Conservation (phyloP, 2,888 invertebrate species). For the Teinopalpus imperialis region DNA sequence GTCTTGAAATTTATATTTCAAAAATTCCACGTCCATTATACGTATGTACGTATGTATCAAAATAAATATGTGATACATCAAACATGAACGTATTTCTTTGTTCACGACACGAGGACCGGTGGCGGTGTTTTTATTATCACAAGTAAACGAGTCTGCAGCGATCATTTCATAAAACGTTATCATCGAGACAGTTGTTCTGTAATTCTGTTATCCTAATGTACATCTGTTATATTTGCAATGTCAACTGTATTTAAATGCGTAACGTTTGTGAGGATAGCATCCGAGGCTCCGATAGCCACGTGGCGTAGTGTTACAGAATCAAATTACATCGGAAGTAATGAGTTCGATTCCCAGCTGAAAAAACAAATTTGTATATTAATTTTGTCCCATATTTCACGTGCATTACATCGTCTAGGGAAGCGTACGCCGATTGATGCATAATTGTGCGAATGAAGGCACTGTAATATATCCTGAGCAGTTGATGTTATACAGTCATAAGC, state of each 20-base stretch:
- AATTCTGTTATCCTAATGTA: conserved; percentile 30
- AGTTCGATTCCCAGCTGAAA: too few relatives aligned
- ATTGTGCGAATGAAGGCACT: too few relatives aligned
- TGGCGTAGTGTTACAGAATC: too few relatives aligned
- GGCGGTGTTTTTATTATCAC: conserved; percentile 5
- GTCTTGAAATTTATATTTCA: conserved; percentile 58
- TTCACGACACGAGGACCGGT: neutral
- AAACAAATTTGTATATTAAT: too few relatives aligned
- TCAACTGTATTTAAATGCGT: conserved; percentile 15
- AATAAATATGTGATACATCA: conserved; percentile 4
- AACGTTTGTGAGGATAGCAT: conserved; percentile 14
- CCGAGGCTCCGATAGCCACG: neutral
- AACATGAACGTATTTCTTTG: neutral
- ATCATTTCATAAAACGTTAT: conserved; percentile 25
- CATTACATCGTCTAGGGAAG: too few relatives aligned
- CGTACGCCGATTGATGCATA: too few relatives aligned
- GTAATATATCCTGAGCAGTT: too few relatives aligned
- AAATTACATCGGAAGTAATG: too few relatives aligned
- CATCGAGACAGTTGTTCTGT: conserved; percentile 28
- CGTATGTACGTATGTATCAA: neutral
- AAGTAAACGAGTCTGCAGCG: neutral
- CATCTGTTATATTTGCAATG: conserved; percentile 25
- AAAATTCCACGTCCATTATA: conserved; percentile 62
- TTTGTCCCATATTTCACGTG: too few relatives aligned
- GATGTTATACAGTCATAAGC: too few relatives aligned